Base-by-base conservation (phyloP, 2,888 invertebrate genomes). In the Cremastobaeus sp. region DNA sequence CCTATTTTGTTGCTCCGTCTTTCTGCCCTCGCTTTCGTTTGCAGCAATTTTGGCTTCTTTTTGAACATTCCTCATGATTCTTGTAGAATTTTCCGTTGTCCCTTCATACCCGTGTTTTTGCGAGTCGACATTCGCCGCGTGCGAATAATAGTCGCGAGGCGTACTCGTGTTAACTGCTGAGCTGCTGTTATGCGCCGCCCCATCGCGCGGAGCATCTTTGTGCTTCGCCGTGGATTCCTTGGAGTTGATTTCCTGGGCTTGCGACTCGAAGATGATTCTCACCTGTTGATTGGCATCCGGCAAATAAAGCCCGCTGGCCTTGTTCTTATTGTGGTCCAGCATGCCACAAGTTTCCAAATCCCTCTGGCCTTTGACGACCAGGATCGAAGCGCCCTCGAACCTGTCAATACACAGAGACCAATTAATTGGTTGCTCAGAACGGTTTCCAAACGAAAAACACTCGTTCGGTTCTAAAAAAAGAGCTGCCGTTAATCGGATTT, bases 351-450 rank as follows among this genome's bases (percentile, higher is more conserved):
- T 94, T 76, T 92, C 90, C 41, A 96, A 88, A 84, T 92, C 92
- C 80, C 92, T 92, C 45, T 93, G 94, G 5, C 95, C 96, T 87
- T 93, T 92, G 0, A 95, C 94, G 1, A 96, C 93, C 79, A 96
- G 89, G 81, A 96, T 92, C 66, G 94, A 91, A 0, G 95, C 93
- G 11, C 95, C 95, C 78, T 92, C 91, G 84, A 86, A 87, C 62
- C 87, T 87, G 57, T 34, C 37, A 76, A 74, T n/a, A 11, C n/a
- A 32, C n/a, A n/a, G n/a, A n/a, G n/a, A n/a, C n/a, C n/a, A n/a
- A n/a, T n/a, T n/a, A n/a, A n/a, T n/a, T n/a, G n/a, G 25, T 8
- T 25, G 4, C 25, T 25, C 4, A 34, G 20, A 41, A 18, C 0
- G 37, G 9, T 14, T 43, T 43, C 5, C 2, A 9, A 28, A 41